Evolutionary conservation across 2,113 vertebrate species (phyloP).

Genomic region (Xiphias gladius): DNA sequence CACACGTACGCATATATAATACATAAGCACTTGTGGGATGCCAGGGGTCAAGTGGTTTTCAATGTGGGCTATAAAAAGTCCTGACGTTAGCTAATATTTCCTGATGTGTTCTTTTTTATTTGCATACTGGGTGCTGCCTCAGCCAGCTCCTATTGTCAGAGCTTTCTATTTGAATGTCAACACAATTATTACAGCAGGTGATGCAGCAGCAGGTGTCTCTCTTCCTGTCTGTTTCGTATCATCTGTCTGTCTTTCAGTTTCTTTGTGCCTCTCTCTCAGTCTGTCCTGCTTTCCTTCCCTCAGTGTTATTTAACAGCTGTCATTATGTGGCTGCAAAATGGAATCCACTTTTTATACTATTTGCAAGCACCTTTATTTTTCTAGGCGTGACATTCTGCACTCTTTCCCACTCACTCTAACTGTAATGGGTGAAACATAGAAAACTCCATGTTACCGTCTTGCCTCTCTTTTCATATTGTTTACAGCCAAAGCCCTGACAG

Average conservation of each 20-base stretch:
- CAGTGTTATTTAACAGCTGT: slow-evolving; percentile 75
- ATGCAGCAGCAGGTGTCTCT: slow-evolving; percentile 71
- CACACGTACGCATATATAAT: slow-evolving; percentile 17
- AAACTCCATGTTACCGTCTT: slow-evolving; percentile 57
- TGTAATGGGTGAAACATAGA: slow-evolving; percentile 73
- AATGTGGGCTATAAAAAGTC: slow-evolving; percentile 60
- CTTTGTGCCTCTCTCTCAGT: slow-evolving; percentile 29
- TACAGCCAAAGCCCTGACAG: slow-evolving; percentile 59
- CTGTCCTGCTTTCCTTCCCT: slow-evolving; percentile 37
- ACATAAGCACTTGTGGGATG: slow-evolving; percentile 64
- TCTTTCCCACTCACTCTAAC: slow-evolving; percentile 54
- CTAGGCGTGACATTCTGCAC: slow-evolving; percentile 56
- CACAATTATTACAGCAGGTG: slow-evolving; percentile 78
- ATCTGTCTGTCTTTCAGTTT: slow-evolving; percentile 34
- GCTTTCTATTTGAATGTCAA: slow-evolving; percentile 76
- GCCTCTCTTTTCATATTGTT: slow-evolving; percentile 61
- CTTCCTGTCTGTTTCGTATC: slow-evolving; percentile 34
- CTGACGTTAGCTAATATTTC: slow-evolving; percentile 86
- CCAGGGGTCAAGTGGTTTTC: slow-evolving; percentile 79
- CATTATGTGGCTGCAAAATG: slow-evolving; percentile 70
- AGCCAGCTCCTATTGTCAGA: slow-evolving; percentile 75
- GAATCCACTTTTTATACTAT: slow-evolving; percentile 61
- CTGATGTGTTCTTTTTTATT: slow-evolving; percentile 78
- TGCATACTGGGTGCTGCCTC: slow-evolving; percentile 73
- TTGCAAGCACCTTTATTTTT: slow-evolving; percentile 63